Evolutionary conservation across 2,888 invertebrate genomes (phyloP), one percentile per base, ranked within the genome.

Genomic region (Antheraea yamamai): DNA sequence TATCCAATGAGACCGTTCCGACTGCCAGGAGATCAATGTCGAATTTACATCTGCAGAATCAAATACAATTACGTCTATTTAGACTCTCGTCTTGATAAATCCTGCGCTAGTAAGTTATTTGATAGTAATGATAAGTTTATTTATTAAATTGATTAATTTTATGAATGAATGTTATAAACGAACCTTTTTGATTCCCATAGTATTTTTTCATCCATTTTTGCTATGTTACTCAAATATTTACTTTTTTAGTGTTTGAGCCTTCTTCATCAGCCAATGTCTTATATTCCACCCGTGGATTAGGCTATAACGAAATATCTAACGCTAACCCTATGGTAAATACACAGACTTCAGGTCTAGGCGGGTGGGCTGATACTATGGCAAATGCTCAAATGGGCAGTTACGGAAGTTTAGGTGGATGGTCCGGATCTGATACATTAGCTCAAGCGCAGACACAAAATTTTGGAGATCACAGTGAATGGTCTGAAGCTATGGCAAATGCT

Each of bases 11-110:
- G 82, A 74, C 89, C 91, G 2, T 93, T 93, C 88, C 76, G 74
- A 0, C 16, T 86, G 0, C 88, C 90, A 12, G 86, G 83, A 16
- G 83, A 88, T 23, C 35, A 73, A 0, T 94, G 93, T 82, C 78
- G 78, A 4, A 72, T 88, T n/a, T 80, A 87, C 78, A 78, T 89
- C 7, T 94, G 93, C 87, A 91, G 84, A 76, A 77, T 94, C 75
- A 83, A 85, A 77, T 94, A 89, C 83, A 91, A 93, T 83, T 91
- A 89, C 80, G 92, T 93, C 12, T 93, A 90, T 82, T 75, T 90
- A 6, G 89, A 92, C 70, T 78, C 86, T 6, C 76, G 75, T 1
- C 75, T 73, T 2, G 81, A 83, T 8, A n/a, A 70, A n/a, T 39
- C 39, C 0, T 74, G 71, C 26, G 18, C 58, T 74, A 39, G 58